Evolutionary conservation across 2,113 vertebrate species (phyloP).

Genomic region (Pungitius pungitius): DNA sequence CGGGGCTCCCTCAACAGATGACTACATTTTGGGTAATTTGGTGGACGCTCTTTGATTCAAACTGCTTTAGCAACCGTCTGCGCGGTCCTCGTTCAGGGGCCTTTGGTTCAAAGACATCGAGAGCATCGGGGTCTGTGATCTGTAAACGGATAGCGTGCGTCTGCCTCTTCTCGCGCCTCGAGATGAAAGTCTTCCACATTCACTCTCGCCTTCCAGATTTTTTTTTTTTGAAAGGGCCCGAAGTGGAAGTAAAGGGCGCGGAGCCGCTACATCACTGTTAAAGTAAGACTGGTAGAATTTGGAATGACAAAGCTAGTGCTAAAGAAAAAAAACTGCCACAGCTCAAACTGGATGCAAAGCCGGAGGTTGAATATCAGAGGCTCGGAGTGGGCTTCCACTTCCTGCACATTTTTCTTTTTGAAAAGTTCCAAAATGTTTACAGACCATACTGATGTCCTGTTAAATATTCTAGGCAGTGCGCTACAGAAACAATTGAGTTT

Average conservation of each 20-base stretch:
- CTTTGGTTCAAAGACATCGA: constrained; percentile 7
- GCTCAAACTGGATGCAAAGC: background rate
- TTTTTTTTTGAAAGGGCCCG: background rate
- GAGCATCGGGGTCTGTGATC: constrained; percentile 9
- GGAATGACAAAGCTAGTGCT: background rate
- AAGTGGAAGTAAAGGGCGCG: background rate
- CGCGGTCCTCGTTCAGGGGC: background rate
- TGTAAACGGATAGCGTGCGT: constrained; percentile 7
- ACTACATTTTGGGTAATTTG: background rate
- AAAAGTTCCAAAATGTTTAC: background rate
- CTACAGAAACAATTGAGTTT: background rate
- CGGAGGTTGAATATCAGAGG: constrained; percentile 11
- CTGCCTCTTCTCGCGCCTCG: background rate
- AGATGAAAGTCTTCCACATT: background rate
- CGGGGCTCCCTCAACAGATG: background rate
- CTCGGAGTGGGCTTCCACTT: constrained; percentile 13
- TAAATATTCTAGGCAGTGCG: no score
- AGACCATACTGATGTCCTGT: no score
- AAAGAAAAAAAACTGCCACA: background rate
- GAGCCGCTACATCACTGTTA: constrained; percentile 12
- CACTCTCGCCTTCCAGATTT: background rate
- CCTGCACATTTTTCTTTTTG: background rate
- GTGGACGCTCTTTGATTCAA: background rate
- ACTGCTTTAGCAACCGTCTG: background rate
- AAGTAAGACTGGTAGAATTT: constrained; percentile 41